Conservation (phyloP, 2,888 invertebrate species). For the Ophraella communa region DNA sequence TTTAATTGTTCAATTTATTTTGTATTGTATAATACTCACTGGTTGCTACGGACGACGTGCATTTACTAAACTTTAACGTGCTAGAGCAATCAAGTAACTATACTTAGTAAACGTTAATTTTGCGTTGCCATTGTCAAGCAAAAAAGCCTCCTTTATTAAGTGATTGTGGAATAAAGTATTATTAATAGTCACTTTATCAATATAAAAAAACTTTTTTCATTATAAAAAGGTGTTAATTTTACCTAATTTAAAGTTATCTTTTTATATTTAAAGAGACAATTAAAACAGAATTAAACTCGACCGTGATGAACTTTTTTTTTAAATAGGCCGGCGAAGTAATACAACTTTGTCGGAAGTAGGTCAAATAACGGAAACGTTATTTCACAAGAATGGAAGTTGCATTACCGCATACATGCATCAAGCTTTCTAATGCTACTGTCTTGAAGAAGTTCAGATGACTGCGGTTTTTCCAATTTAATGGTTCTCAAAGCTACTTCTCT, state of each 20-base stretch:
- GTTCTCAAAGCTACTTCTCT: background rate
- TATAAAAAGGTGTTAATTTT: too few relatives aligned
- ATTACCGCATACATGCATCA: background rate
- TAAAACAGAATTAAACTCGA: background rate
- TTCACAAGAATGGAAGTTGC: background rate
- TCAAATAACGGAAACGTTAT: background rate
- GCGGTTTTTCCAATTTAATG: background rate
- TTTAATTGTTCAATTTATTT: too few relatives aligned
- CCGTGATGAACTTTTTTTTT: background rate
- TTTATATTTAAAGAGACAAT: background rate
- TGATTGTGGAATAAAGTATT: too few relatives aligned
- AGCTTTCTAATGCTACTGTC: background rate
- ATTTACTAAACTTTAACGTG: too few relatives aligned
- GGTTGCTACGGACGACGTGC: too few relatives aligned
- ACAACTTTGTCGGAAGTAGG: background rate
- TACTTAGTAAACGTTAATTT: too few relatives aligned
- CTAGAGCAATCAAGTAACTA: too few relatives aligned
- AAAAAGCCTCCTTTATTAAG: too few relatives aligned
- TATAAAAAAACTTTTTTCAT: too few relatives aligned
- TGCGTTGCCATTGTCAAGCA: too few relatives aligned
- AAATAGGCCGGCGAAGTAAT: background rate
- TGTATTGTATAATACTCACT: too few relatives aligned
- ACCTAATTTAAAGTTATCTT: background rate
- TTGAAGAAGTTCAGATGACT: background rate
- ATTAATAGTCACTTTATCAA: too few relatives aligned